Conservation (phyloP, 2,888 invertebrate species). For the Eupithecia insigniata region DNA sequence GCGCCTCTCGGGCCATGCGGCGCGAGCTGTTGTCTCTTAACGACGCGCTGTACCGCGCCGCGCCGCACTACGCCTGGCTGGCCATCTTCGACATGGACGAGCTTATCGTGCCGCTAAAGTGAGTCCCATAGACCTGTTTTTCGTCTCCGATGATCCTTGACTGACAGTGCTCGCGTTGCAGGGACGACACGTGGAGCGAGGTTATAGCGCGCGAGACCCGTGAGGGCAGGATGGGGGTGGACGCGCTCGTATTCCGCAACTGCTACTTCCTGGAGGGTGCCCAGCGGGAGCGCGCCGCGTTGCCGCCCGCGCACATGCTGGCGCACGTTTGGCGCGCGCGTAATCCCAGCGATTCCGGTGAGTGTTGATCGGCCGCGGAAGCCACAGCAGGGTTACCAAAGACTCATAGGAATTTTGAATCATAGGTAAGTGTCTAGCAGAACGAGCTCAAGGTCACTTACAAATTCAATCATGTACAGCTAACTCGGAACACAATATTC, state of each 20-base stretch:
- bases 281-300: slow-evolving; percentile 32
- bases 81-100: slow-evolving; percentile 37
- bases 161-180: background rate
- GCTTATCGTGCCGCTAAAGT: slow-evolving; percentile 30
- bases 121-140: background rate
- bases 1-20: slow-evolving; percentile 27
- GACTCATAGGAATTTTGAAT: too few species aligned
- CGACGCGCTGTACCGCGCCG: slow-evolving; percentile 38
- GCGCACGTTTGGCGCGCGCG: slow-evolving; percentile 34
- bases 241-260: slow-evolving; percentile 34
- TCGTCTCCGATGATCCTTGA: background rate
- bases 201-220: background rate
- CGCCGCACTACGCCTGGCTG: slow-evolving; percentile 27
- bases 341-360: slow-evolving; percentile 22
- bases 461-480: too few species aligned
- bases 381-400: background rate
- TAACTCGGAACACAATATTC: too few species aligned
- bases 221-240: slow-evolving; percentile 8
- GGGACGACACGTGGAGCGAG: background rate
- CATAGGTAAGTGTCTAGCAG: too few species aligned
- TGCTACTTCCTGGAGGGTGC: slow-evolving; percentile 30
- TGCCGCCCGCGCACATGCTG: slow-evolving; percentile 30
- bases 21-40: slow-evolving; percentile 36
- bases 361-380: background rate
- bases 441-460: too few species aligned